These are phyloP conservation scores for Syritta pipiens DNA, from an alignment of 2,888 invertebrate species.

Conservation along the genomic window DNA sequence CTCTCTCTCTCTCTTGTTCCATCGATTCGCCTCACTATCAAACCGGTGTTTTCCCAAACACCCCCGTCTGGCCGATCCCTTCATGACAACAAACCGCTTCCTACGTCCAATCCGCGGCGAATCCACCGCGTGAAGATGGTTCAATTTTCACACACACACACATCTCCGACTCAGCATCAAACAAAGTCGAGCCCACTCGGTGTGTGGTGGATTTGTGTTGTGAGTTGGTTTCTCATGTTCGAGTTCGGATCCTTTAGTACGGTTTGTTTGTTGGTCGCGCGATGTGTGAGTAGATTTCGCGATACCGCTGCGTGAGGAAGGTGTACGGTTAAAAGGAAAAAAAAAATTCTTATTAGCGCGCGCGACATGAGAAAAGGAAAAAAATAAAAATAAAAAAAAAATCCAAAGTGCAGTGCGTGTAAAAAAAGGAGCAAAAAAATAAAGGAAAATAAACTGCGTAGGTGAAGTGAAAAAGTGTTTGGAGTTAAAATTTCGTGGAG, in stretches of 20 bases:
- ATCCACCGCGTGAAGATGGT: neutral
- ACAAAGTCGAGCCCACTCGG: too few species aligned
- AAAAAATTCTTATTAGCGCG: slow-evolving; percentile 19
- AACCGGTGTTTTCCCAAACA: slow-evolving; percentile 4
- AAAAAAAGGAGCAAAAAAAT: neutral
- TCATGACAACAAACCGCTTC: neutral
- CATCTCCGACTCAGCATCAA: too few species aligned
- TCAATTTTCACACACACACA: too few species aligned
- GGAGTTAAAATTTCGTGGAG: neutral
- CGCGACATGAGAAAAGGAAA: too few species aligned
- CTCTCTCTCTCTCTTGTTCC: too few species aligned
- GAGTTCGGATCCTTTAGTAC: slow-evolving; percentile 43
- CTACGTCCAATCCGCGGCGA: neutral
- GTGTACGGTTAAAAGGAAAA: neutral
- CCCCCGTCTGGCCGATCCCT: too few species aligned
- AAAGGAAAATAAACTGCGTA: neutral
- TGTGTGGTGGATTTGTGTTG: too few species aligned
- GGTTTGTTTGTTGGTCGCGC: slow-evolving; percentile 22
- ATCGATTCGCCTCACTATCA: too few species aligned
- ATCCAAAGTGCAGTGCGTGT: slow-evolving; percentile 19
- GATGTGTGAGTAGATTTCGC: slow-evolving; percentile 10
- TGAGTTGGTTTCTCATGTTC: slow-evolving; percentile 1
- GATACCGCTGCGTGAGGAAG: neutral
- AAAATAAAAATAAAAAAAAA: neutral
- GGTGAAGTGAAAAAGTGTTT: neutral